These are phyloP conservation scores for Lagopus leucura DNA, from an alignment of 2,113 vertebrate species.

Conservation along the genomic window DNA sequence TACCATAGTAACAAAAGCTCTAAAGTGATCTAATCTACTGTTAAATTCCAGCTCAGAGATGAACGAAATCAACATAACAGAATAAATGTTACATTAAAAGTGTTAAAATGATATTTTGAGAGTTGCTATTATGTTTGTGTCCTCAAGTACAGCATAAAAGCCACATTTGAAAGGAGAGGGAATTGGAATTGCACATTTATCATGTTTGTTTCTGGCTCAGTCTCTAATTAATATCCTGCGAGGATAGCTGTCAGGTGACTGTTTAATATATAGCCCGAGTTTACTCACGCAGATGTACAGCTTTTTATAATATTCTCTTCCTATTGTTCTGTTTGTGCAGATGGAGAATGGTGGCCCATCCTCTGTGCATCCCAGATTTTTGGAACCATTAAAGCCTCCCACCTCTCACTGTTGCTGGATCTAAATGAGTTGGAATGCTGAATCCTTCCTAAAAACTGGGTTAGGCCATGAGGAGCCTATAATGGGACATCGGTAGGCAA, in stretches of 20 bases:
- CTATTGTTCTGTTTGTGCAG: fast-evolving
- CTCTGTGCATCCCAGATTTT: background rate
- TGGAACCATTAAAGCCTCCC: background rate
- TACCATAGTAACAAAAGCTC: slow-evolving; percentile 78
- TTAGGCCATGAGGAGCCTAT: background rate
- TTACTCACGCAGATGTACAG: background rate
- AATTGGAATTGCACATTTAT: background rate
- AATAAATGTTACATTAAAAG: slow-evolving; percentile 59
- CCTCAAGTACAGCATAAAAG: background rate
- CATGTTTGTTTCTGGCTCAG: background rate
- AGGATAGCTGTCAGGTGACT: background rate
- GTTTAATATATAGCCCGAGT: background rate
- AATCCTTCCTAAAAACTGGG: background rate
- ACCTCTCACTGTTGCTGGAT: background rate
- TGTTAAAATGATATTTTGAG: slow-evolving; percentile 36
- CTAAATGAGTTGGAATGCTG: background rate
- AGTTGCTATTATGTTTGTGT: slow-evolving; percentile 18
- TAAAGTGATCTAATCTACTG: slow-evolving; percentile 78
- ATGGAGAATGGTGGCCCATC: background rate
- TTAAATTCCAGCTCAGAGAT: slow-evolving; percentile 73
- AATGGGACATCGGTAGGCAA: background rate
- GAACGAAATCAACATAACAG: slow-evolving; percentile 72
- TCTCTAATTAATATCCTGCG: slow-evolving; percentile 20
- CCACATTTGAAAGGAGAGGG: background rate
- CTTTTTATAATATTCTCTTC: background rate